Evolutionary conservation across 1,140 invertebrate genomes (phyloP), one percentile per base, ranked within the genome.

Genomic region (Archivesica marissinica): DNA sequence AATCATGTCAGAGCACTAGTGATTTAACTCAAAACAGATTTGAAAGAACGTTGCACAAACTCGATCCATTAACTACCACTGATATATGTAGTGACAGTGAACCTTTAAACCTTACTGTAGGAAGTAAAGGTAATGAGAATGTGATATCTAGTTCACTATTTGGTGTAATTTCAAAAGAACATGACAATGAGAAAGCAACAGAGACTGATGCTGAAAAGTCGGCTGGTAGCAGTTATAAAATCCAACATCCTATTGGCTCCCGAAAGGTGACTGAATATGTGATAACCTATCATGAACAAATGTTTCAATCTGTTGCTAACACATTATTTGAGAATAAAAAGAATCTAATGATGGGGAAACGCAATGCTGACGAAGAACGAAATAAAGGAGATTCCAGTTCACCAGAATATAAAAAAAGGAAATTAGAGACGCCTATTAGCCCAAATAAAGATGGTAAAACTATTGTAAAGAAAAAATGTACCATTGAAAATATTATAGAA

Each of bases 221-320:
- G 13, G 17, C 13, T 9, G 41, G 28, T 41, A 56, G 35, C 23
- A 17, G 30, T 70, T 81, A 81, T 35, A 81, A 81, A 54, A n/a
- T 30, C 15, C 47, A 75, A 15, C 89, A 90, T 66, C 86, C 74
- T 9, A 90, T 90, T 33, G 89, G 89, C 0, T 85, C 83, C 25
- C 66, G 89, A 25, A 86, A 87, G 50, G 81, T 77, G 1, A 79
- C 84, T 1, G 86, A 88, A 54, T 84, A 85, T 64, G 80, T 88
- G 28, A 79, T 90, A 25, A 88, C 89, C 7, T 90, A 90, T 52
- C 68, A 83, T 83, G 80, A 83, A 41, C 70, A 68, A 59, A 74
- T 74, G 66, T 83, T 83, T 59, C 80, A 77, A 35, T 77, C 82
- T 25, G 56, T 85, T 2, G 74, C 64, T 23, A 77, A 85, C 44